Evolutionary conservation across 2,888 invertebrate genomes (phyloP), one percentile per base, ranked within the genome.

Genomic region (Brachynemurus nebulosus): DNA sequence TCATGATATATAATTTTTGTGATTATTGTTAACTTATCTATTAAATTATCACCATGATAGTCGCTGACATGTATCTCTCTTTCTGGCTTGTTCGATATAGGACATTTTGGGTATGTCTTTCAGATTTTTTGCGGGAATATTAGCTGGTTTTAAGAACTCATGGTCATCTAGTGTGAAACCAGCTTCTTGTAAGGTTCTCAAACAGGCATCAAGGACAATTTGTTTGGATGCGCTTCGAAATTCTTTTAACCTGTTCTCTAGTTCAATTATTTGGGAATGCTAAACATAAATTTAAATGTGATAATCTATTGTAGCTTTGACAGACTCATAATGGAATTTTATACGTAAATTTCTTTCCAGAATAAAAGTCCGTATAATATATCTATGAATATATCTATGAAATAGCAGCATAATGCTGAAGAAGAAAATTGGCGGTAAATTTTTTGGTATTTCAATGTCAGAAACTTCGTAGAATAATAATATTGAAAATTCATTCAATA

Each of bases 11-110:
- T 11, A 8, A 12, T 27, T 16, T 40, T 48, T n/a, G n/a, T n/a
- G n/a, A n/a, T n/a, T n/a, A n/a, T n/a, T n/a, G n/a, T n/a, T n/a
- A n/a, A n/a, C n/a, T n/a, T n/a, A n/a, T n/a, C n/a, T n/a, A n/a
- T n/a, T n/a, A n/a, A n/a, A n/a, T n/a, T n/a, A n/a, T 60, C 68
- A 89, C 89, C 83, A 74, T 27, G 86, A 78, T 2, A 91, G 68
- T 48, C 86, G 68, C 57, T 76, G 76, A 57, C 89, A 90, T 58
- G 83, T 84, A 52, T 80, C 76, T 49, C 85, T 72, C 57, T 91
- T 91, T 54, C 79, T 80, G 0, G 86, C 85, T 56, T 89, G 86
- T 56, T 90, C 86, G 40, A 86, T 86, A 58, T 88, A 91, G 3
- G 86, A 83, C 76, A 86, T 83, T 51, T 83, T 83, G 16, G 75